Conservation (phyloP, 2,797 vertebrate species). For the Crocidura indochinensis region DNA sequence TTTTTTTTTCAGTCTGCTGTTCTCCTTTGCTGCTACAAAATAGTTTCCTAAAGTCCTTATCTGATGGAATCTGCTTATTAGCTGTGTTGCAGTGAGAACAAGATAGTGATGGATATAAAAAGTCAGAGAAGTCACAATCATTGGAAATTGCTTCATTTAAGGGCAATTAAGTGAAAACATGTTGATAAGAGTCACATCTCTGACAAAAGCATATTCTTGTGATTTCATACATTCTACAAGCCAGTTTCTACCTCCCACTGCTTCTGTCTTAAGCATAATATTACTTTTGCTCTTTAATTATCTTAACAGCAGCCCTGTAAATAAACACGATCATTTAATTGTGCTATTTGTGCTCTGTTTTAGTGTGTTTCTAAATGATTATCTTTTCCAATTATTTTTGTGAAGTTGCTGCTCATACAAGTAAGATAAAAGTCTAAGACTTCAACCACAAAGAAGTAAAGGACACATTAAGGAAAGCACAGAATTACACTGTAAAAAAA, state of each 20-base stretch:
- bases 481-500: constrained; percentile 33
- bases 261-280: constrained; percentile 86
- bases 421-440: constrained; percentile 72
- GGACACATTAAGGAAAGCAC: background rate
- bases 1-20: constrained; percentile 78
- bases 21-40: constrained; percentile 82
- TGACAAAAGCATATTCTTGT: constrained; percentile 77
- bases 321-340: constrained; percentile 84
- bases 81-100: constrained; percentile 70
- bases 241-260: constrained; percentile 83
- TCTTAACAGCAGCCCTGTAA: constrained; percentile 85
- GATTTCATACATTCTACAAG: constrained; percentile 82
- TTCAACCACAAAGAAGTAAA: constrained; percentile 23
- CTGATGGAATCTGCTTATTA: constrained; percentile 73
- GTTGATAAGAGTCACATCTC: constrained; percentile 81
- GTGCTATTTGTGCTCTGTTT: constrained; percentile 85
- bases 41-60: constrained; percentile 77
- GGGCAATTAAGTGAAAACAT: constrained; percentile 87
- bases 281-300: constrained; percentile 87
- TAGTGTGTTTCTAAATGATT: constrained; percentile 83
- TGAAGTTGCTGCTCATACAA: constrained; percentile 78
- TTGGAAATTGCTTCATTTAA: constrained; percentile 82
- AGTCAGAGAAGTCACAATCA: constrained; percentile 75
- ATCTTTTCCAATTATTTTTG: constrained; percentile 86
- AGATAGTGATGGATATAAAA: constrained; percentile 79